Evolutionary conservation across 2,113 vertebrate species (phyloP), one percentile per base, ranked within the genome.

Genomic region (Hemibagrus wyckioides): DNA sequence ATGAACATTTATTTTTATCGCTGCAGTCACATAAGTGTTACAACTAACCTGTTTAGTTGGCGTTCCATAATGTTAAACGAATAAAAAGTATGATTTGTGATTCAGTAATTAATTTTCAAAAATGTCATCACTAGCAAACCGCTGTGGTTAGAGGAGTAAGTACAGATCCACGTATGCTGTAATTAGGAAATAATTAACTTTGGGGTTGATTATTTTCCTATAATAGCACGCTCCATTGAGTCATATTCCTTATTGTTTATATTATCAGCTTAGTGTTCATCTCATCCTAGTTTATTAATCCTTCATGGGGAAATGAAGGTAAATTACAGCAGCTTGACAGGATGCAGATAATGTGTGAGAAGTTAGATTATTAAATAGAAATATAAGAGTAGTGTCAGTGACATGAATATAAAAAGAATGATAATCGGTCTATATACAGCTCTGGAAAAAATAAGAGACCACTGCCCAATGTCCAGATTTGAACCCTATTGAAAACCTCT

Each of bases 181-280:
- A 54, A 79, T 30, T 54, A 19, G 76, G 28, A 79, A 79, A 28
- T 69, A 36, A 73, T 73, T 73, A 41, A 73, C 39, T 79, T 79
- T 79, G n/a, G 48, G 25, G 50, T 79, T 79, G 48, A 79, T 79
- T 30, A 79, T 30, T 54, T 52, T 52, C 76, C n/a, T 52, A 76
- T 14, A 28, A 76, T 13, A 75, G 21, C 9, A 25, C n/a, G n/a
- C 33, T 79, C n/a, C 48, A 54, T 8, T 52, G 76, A 17, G 48
- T 41, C 39, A 73, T 73, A 73, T 23, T 13, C 76, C 50, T n/a
- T 77, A 30, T 54, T n/a, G 44, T 52, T 50, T 52, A 54, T 52
- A 33, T 79, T 52, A 30, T 52, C 28, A n/a, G 4, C 76, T 11
- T 19, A 41, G 9, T 13, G 33, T 69, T 44, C 44, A 48, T 5